Evolutionary conservation across 2,888 invertebrate genomes (phyloP).

Genomic region (Trichogramma evanescens): DNA sequence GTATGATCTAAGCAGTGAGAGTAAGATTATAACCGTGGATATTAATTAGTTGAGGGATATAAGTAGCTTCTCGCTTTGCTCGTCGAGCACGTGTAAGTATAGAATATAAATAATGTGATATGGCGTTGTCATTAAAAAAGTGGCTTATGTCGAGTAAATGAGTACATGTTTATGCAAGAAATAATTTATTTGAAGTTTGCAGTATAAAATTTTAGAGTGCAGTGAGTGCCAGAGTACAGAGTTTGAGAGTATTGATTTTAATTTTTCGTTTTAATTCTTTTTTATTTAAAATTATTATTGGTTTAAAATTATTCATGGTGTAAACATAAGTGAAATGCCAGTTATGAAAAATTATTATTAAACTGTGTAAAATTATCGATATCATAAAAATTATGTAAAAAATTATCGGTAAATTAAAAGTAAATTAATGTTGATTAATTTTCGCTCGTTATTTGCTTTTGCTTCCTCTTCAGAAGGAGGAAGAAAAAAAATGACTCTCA

Average conservation of each 20-base stretch:
- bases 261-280: background rate
- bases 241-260: background rate
- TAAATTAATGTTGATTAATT: slow-evolving; percentile 15
- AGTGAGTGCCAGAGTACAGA: background rate
- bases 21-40: too few relatives aligned
- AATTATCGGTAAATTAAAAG: background rate
- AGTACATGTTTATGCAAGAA: too few relatives aligned
- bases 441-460: slow-evolving; percentile 16
- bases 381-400: too few relatives aligned
- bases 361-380: too few relatives aligned
- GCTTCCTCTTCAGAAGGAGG: slow-evolving; percentile 20
- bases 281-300: background rate
- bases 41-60: too few relatives aligned
- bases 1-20: too few relatives aligned
- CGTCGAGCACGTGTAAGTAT: background rate
- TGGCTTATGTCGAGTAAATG: too few relatives aligned
- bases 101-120: slow-evolving; percentile 6
- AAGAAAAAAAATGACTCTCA: slow-evolving; percentile 45
- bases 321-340: too few relatives aligned
- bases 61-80: too few relatives aligned
- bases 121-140: background rate
- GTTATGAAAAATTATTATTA: too few relatives aligned
- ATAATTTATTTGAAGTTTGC: too few relatives aligned
- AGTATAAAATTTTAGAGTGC: slow-evolving; percentile 2
- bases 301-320: slow-evolving; percentile 8